Base-by-base conservation (phyloP, 2,797 vertebrate species). In the Moxostoma hubbsi region DNA sequence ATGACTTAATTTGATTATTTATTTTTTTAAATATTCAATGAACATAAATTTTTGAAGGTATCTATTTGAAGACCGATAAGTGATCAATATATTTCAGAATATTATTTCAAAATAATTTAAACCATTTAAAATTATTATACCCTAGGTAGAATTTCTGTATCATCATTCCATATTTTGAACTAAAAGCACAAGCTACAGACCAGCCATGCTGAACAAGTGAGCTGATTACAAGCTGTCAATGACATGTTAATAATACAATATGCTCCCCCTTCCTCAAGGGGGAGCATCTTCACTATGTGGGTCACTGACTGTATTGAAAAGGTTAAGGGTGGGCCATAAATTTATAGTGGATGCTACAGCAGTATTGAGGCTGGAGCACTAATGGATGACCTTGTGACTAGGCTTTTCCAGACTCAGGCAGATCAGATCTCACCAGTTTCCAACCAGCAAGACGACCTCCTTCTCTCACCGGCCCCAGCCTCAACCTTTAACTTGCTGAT, bases 331-430 rank as follows among this genome's bases (percentile, higher is more conserved):
- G 93, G 92, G 90, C 83, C 88, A 93, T 94, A 95, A 95, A 98
- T 98, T 97, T 97, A 98, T 96, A 94, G 95, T 93, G 80, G 93
- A 92, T 94, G 93, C 93, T 92, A 85, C 89, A 89, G 93, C 90
- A 91, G 93, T 87, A 92, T 94, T 93, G 92, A 92, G 51, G 90
- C 92, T 90, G 89, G 96, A 98, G 95, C 97, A 97, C 97, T 99
- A 99, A 99, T 99, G 97, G 97, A 95, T 98, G 96, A 99, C 98
- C 97, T 97, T 98, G 96, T 95, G 96, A 93, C 96, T 96, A 90
- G 90, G 94, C 94, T 92, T 6, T 94, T 94, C 93, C 96, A 98
- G 95, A 94, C 96, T 95, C 85, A 46, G 93, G 93, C 95, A 98
- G 94, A 96, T 96, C 95, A 94, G 93, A 94, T 96, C 95, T 95